Evolutionary conservation across 2,888 invertebrate species (phyloP), one percentile per base, ranked within the genome.

Genomic region (Clivina fossor): DNA sequence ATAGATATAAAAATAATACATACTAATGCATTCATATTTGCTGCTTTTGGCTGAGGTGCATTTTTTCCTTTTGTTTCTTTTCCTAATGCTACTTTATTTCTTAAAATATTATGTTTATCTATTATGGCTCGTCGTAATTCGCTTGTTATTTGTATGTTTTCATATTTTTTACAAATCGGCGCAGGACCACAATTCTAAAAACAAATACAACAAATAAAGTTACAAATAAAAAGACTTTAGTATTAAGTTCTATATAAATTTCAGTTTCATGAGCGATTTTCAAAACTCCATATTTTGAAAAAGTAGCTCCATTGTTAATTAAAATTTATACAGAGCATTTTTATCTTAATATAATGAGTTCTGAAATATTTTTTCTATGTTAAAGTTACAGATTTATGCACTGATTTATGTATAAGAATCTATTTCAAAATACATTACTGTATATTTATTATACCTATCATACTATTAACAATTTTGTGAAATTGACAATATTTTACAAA

Each of bases 21-120:
- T 65, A 73, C 73, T 68, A 73, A 60, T 15, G 64, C 61, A 28
- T 63, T 65, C 71, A 73, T 73, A 58, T 72, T 71, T 16, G 65
- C 61, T 9, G 73, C 73, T 7, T 66, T 41, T n/a, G 72, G 72
- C 62, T 72, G 71, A 4, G 60, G 49, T 20, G 67, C 68, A n/a
- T 41, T 13, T 9, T 13, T 7, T 13, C 53, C 53, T 51, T 71
- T 64, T 9, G 56, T 64, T 60, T 73, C 72, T 30, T 67, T 64
- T 2, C 73, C 73, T 7, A 66, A 60, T 8, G 71, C 69, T 1
- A 73, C 69, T 40, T 67, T 67, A 58, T 73, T 72, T 51, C 73
- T 65, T 8, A 69, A 62, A 38, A 66, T 64, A 56, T 73, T 73
- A 56, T 73, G 73, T 35, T 70, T 59, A 61, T 73, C 69, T 24